These are phyloP conservation scores for Thripadectes ignobilis DNA, from an alignment of 2,797 vertebrate genomes.

Conservation along the genomic window DNA sequence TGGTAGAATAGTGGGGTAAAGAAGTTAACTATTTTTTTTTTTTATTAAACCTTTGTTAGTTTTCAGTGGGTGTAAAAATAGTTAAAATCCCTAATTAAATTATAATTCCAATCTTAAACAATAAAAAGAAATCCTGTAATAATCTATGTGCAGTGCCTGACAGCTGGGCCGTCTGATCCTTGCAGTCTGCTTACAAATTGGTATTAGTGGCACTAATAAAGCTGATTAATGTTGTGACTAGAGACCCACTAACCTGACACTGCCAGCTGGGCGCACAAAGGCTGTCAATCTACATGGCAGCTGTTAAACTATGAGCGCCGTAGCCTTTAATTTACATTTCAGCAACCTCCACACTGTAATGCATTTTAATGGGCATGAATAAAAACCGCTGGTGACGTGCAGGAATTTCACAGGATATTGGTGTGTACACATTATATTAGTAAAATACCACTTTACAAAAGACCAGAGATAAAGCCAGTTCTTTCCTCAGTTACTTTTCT, in stretches of 20 bases:
- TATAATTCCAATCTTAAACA: conserved; percentile 77
- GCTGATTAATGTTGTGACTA: conserved; percentile 92
- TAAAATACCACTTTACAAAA: conserved; percentile 57
- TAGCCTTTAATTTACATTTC: conserved; percentile 65
- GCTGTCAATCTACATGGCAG: conserved; percentile 78
- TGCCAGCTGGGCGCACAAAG: conserved; percentile 83
- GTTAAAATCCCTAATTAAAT: conserved; percentile 76
- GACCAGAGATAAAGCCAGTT: conserved; percentile 56
- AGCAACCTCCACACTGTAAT: conserved; percentile 56
- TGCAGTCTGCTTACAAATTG: conserved; percentile 91
- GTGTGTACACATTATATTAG: conserved; percentile 61
- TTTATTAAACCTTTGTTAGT: conserved; percentile 49
- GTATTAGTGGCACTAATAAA: conserved; percentile 94
- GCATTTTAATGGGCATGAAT: conserved; percentile 62
- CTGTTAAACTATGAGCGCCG: conserved; percentile 64
- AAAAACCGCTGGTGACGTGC: conserved; percentile 60
- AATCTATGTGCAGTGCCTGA: conserved; percentile 81
- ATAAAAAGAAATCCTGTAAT: conserved; percentile 77
- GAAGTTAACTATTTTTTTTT: conserved; percentile 12
- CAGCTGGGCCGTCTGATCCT: conserved; percentile 96
- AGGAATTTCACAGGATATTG: conserved; percentile 66
- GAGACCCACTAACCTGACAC: conserved; percentile 87
- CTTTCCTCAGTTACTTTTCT: conserved; percentile 32
- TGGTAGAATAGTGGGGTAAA: background rate
- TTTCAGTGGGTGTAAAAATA: conserved; percentile 61